Evolutionary conservation across 2,888 invertebrate species (phyloP), one percentile per base, ranked within the genome.

Genomic region (Epistrophella euchroma): DNA sequence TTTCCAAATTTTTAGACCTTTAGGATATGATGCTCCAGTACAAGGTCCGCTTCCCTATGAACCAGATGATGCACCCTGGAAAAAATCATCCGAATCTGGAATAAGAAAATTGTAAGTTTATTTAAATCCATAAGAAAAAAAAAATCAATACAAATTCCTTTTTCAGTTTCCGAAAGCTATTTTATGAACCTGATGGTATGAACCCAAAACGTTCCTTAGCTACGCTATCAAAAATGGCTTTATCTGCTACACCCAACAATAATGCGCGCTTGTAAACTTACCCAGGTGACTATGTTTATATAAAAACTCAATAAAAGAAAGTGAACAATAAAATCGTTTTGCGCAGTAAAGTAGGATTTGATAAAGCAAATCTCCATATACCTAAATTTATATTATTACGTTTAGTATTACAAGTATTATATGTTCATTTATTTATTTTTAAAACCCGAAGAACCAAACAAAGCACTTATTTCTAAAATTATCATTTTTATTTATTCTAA

Each of bases 11-110:
- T 52, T 45, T 2, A 91, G 94, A 89, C 93, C 93, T 47, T 91
- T 89, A 56, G 96, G 96, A 55, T 96, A 96, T 88, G 98, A 98
- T 90, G 95, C 97, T 15, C 97, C 98, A 1, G 99, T 99, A 0
- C 98, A 99, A 92, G 99, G 99, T 4, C 99, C 99, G 1, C 94
- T 99, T 89, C 99, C 99, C 32, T 96, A 96, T 72, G 99, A 99
- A 92, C 99, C 99, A 0, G 98, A 98, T 90, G 99, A 99, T 93
- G 99, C 99, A 79, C 98, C 98, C 0, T 98, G 98, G 97, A 97
- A 97, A 92, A 95, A 94, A 90, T 94, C 95, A 43, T 90, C 90
- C 19, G 96, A 97, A 93, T 97, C 97, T 87, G 97, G 97, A 55
- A 97, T 97, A 90, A 94, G 97, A 91, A 97, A 97, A 94, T 97